Evolutionary conservation across 2,113 vertebrate genomes (phyloP).

Genomic region (Lycocorax pyrrhopterus): DNA sequence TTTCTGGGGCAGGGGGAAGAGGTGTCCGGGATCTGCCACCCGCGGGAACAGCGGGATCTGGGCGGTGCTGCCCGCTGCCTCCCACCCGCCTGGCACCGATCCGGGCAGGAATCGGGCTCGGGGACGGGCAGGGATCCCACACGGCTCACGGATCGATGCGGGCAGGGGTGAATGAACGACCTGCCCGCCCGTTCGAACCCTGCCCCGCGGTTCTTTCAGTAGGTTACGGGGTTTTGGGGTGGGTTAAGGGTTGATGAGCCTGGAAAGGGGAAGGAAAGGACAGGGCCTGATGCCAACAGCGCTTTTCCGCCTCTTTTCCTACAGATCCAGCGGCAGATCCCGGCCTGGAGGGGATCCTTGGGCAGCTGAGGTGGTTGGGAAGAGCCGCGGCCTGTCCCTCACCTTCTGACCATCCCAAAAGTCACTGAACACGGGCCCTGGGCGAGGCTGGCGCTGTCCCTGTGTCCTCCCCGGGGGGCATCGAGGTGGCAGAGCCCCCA

Average conservation of each 20-base stretch:
- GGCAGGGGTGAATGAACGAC: neutral
- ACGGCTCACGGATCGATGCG: rapidly evolving
- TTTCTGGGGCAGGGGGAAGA: neutral
- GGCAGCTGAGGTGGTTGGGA: rapidly evolving
- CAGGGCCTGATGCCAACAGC: rapidly evolving
- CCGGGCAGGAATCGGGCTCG: neutral
- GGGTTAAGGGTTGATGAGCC: rapidly evolving
- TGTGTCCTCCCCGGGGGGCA: neutral
- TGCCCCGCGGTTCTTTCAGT: rapidly evolving
- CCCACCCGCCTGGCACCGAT: rapidly evolving
- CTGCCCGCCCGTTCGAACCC: neutral
- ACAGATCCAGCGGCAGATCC: rapidly evolving
- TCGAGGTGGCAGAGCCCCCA: neutral
- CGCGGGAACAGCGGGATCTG: neutral
- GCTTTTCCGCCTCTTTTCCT: too few species aligned
- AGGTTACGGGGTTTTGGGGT: rapidly evolving
- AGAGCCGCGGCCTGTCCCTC: neutral
- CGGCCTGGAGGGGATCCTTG: rapidly evolving
- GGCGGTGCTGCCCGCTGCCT: too few species aligned
- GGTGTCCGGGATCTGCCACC: neutral
- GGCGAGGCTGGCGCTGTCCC: neutral
- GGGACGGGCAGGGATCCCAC: neutral
- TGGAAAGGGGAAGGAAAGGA: rapidly evolving
- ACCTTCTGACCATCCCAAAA: rapidly evolving
- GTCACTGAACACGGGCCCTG: rapidly evolving